Conservation (phyloP, 2,888 invertebrate species). For the Dichetophora obliterata region DNA sequence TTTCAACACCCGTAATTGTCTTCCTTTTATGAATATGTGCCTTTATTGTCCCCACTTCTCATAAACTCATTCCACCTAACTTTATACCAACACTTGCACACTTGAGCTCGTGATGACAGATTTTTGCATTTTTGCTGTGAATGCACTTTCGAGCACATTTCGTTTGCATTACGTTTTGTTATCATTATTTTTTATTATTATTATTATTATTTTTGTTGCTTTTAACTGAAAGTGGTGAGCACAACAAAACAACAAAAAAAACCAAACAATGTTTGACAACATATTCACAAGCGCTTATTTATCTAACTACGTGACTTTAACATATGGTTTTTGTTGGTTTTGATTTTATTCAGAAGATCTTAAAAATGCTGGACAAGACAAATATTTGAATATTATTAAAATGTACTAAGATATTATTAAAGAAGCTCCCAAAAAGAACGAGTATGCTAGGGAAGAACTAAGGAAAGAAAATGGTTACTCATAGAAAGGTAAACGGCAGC, state of each 20-base stretch:
- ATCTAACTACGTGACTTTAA: slow-evolving; percentile 25
- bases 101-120: slow-evolving; percentile 15
- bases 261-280: slow-evolving; percentile 9
- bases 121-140: slow-evolving; percentile 36
- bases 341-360: neutral
- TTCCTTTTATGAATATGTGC: neutral
- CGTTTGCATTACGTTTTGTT: slow-evolving; percentile 24
- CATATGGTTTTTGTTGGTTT: slow-evolving; percentile 7
- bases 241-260: neutral
- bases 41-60: neutral
- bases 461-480: no score
- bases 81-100: neutral
- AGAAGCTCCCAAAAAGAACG: no score
- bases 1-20: neutral
- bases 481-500: no score
- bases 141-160: slow-evolving; percentile 41
- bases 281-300: neutral
- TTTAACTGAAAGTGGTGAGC: neutral
- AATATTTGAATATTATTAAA: no score
- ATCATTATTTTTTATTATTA: slow-evolving; percentile 25
- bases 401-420: no score
- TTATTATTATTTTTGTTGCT: neutral
- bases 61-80: neutral
- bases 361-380: no score
- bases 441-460: no score